Base-by-base conservation (phyloP, 2,797 vertebrate genomes). In the Rhinogobio ventralis region DNA sequence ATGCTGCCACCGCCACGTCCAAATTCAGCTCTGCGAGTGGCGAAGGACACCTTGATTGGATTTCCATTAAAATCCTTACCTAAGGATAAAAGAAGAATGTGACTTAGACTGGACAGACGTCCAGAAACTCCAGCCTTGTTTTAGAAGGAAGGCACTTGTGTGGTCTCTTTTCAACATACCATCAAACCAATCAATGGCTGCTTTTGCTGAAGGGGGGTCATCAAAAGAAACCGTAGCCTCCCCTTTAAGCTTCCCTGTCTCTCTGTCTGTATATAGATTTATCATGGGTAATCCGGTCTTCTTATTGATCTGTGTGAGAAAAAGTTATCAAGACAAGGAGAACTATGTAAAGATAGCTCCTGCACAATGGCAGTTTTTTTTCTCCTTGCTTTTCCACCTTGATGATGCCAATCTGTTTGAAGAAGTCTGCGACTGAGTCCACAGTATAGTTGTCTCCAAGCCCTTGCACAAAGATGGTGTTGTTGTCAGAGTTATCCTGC, bases 401-500 rank as follows among this genome's bases (percentile, higher is more conserved):
- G 79, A 98, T 98, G 88, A 98, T 97, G 66, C 97, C 97, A 7
- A 98, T 98, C 94, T 98, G 97, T 89, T 98, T 98, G 86, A 98
- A 98, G 86, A 96, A 98, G 45, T 97, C 97, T 0, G 97, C 96
- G 66, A 98, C 96, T 0, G 96, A 95, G n/a, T 98, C 97, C 0
- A 98, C 96, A 1, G 96, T 97, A 86, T 97, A 97, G 85, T 94
- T 94, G 85, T 97, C 97, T 1, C 97, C 97, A 79, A 98, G 93
- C 76, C 97, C 97, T 92, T 98, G 97, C 25, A 98, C 97, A 57
- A 98, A 98, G 95, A 98, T 98, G 86, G 97, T 98, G 93, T 97
- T 98, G 90, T 98, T 98, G 90, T 98, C 96, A 5, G 97, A 96
- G 92, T 98, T 97, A 92, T 98, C 97, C 93, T 96, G 96, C 86